phyloP scores from a whole-genome alignment of 2,888 invertebrate species.

The Vesta saturnalis region DNA sequence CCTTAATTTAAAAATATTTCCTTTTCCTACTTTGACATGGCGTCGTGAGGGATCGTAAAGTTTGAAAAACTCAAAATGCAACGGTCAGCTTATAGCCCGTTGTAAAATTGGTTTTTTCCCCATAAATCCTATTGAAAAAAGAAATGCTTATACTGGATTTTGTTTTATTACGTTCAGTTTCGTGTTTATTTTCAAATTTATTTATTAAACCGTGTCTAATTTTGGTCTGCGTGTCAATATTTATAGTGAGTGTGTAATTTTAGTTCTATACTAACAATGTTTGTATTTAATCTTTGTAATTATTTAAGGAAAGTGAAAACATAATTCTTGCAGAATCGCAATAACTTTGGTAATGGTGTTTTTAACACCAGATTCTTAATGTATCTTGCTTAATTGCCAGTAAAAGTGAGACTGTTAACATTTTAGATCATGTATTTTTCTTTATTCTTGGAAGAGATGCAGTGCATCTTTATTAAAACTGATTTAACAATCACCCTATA shows the following conservation, averaged over 20 bases:
- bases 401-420: no score
- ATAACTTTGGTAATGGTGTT: no score
- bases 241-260: background rate
- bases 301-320: no score
- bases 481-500: no score
- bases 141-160: background rate
- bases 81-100: conserved; percentile 6
- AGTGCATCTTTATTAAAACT: no score
- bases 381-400: no score
- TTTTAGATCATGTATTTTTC: no score
- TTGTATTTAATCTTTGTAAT: no score
- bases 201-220: background rate
- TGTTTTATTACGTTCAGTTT: background rate
- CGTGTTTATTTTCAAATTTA: background rate
- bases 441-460: no score
- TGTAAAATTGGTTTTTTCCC: background rate
- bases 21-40: background rate
- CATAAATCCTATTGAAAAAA: background rate
- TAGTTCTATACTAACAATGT: background rate
- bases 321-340: no score
- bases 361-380: no score
- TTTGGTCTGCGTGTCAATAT: background rate
- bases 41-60: background rate
- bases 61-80: background rate
- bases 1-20: conserved; percentile 3